phyloP scores from a whole-genome alignment of 2,888 invertebrate genomes.

The Schrankia costaestrigalis region DNA sequence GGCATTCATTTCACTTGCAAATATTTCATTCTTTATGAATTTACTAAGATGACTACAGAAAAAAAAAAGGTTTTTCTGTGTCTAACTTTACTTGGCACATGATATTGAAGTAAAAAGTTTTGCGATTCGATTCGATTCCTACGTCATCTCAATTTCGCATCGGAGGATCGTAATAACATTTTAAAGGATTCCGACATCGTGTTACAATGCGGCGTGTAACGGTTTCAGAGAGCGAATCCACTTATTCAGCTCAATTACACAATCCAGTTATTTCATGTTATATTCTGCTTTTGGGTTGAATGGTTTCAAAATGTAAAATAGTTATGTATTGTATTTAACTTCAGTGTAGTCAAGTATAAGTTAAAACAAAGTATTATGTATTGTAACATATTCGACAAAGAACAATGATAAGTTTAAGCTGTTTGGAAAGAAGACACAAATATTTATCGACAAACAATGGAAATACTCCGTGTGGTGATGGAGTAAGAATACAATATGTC shows the following conservation, averaged over 20 bases:
- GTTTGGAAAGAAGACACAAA: too few species aligned
- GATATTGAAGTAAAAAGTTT: constrained; percentile 60
- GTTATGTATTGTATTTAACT: too few species aligned
- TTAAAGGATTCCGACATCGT: constrained; percentile 7
- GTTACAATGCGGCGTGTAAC: constrained; percentile 5
- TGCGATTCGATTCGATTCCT: constrained; percentile 15
- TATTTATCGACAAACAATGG: too few species aligned
- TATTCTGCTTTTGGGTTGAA: constrained; percentile 17
- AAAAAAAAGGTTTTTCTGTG: constrained; percentile 53
- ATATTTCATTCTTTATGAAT: constrained; percentile 71
- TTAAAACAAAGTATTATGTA: too few species aligned
- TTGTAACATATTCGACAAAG: too few species aligned
- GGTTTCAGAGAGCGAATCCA: constrained; percentile 11
- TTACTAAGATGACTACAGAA: constrained; percentile 52
- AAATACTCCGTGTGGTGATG: too few species aligned
- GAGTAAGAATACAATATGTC: too few species aligned
- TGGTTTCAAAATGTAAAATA: constrained; percentile 20
- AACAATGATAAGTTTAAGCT: too few species aligned
- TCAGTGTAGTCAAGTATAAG: too few species aligned
- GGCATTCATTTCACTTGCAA: constrained; percentile 73
- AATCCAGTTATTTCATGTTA: constrained; percentile 15
- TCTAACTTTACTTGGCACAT: constrained; percentile 61
- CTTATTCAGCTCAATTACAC: constrained; percentile 25
- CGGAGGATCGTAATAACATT: constrained; percentile 17
- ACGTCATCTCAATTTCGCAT: constrained; percentile 39